A percentile compares a stretch with the other conserved stretches of the same genome.
Conservation (phyloP, 2,797 vertebrate species). For the Sebastes itinus region DNA sequence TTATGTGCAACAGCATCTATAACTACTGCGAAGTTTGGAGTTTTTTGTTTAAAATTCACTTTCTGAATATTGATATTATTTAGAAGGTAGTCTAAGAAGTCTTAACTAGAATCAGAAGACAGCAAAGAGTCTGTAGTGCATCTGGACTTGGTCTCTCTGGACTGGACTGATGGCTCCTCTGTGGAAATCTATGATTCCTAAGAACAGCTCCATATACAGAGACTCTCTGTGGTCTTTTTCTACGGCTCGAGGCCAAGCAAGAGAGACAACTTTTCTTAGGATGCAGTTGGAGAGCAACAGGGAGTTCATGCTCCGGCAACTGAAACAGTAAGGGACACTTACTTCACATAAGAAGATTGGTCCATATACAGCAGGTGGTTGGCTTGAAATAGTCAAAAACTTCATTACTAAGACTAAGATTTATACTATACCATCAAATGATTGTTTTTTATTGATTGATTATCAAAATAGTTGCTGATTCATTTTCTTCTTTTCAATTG, state of each 20-base stretch:
- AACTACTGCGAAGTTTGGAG: not conserved
- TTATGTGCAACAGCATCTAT: not conserved
- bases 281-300: slow-evolving; percentile 57
- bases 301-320: slow-evolving; percentile 37
- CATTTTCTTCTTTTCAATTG: too few relatives aligned
- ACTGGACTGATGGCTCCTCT: slow-evolving; percentile 58
- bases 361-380: not conserved
- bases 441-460: not conserved
- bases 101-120: not conserved
- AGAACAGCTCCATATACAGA: slow-evolving; percentile 61
- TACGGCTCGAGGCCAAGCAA: slow-evolving; percentile 24
- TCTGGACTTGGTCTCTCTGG: not conserved
- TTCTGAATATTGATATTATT: not conserved
- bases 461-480: not conserved
- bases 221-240: slow-evolving; percentile 70
- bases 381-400: not conserved
- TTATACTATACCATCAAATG: not conserved
- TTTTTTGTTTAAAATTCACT: not conserved
- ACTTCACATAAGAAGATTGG: not conserved
- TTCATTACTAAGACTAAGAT: not conserved
- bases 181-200: slow-evolving; percentile 68
- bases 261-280: slow-evolving; percentile 38
- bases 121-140: not conserved
- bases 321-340: slow-evolving; percentile 57
- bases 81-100: not conserved